phyloP scores from a whole-genome alignment of 2,888 invertebrate genomes.

The Dusona sp. region DNA sequence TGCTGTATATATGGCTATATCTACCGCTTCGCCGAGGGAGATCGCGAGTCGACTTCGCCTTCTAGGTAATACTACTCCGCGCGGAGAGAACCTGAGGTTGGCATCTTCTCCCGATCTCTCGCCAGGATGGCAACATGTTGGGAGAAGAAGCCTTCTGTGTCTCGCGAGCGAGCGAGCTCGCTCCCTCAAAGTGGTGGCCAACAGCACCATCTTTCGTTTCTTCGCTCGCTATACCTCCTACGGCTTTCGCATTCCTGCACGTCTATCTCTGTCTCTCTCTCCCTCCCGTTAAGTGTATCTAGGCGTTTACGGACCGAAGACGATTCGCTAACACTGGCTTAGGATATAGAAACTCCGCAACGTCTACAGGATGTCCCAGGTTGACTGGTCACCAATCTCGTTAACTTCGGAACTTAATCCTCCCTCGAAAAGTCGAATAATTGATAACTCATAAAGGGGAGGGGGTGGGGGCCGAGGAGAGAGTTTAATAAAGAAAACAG shows the following conservation, averaged over 20 bases:
- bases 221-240: constrained; percentile 52
- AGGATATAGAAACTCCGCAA: constrained; percentile 21
- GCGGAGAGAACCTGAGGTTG: constrained; percentile 5
- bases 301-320: constrained; percentile 40
- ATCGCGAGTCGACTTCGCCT: constrained; percentile 37
- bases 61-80: constrained; percentile 55
- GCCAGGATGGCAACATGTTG: constrained; percentile 57
- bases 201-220: constrained; percentile 58
- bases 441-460: background rate
- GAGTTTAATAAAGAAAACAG: too few species aligned
- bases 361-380: background rate
- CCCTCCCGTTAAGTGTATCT: constrained; percentile 50
- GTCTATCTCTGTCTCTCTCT: constrained; percentile 38
- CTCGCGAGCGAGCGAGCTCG: constrained; percentile 30
- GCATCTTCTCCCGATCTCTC: constrained; percentile 26
- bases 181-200: background rate
- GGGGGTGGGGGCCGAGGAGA: too few species aligned
- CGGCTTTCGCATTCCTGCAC: constrained; percentile 54
- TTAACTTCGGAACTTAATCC: background rate
- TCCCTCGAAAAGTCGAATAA: background rate
- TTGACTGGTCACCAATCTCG: background rate
- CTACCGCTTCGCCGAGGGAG: constrained; percentile 34
- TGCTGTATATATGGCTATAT: constrained; percentile 31
- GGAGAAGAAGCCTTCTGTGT: constrained; percentile 22
- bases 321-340: constrained; percentile 35